Base-by-base conservation (phyloP, 1,140 invertebrate species). In the Tetramorium alpestre region DNA sequence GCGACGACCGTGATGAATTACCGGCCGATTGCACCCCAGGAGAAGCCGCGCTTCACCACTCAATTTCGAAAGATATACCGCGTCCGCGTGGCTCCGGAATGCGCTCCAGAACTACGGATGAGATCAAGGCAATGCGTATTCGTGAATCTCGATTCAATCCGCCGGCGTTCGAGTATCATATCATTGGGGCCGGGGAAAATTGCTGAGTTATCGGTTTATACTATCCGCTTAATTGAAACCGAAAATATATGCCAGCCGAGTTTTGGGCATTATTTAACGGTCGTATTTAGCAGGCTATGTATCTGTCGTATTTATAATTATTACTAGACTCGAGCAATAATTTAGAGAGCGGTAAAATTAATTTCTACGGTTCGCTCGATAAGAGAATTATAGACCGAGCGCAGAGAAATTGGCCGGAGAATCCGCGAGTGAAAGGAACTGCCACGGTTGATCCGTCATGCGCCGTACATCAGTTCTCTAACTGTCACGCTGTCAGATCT, bases 51-150 rank as follows among this genome's bases (percentile, higher is more conserved):
- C 70, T 82, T 82, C 69, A 38, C 80, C 69, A 75, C 70, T 84
- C 80, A 84, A 84, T 84, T 84, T 75, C 80, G 80, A 84, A 84
- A 84, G 80, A 84, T 84, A 84, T 84, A 84, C 80, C 67, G 80
- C 51, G n/a, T 4, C n/a, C 80, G 22, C 25, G 69, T 75, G 54
- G 69, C 49, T 33, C 80, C 69, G 80, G 80, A 75, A 75, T 75
- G 69, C 41, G 41, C 28, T 38, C 44, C 7, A 62, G 80, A 84
- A 73, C 54, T 49, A 38, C 7, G 77, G 64, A 81, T 69, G 69
- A 28, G 16, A 75, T 75, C 80, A 62, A 75, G 80, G 69, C 25
- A 73, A 72, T 72, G 56, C 67, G 25, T 73, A 82, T 82, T 73
- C 69, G 80, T 47, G 69, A 84, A 75, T 84, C 80, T 62, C 80